These are phyloP conservation scores for Brachyhypopomus occidentalis DNA, from an alignment of 2,113 vertebrate genomes.

Conservation along the genomic window DNA sequence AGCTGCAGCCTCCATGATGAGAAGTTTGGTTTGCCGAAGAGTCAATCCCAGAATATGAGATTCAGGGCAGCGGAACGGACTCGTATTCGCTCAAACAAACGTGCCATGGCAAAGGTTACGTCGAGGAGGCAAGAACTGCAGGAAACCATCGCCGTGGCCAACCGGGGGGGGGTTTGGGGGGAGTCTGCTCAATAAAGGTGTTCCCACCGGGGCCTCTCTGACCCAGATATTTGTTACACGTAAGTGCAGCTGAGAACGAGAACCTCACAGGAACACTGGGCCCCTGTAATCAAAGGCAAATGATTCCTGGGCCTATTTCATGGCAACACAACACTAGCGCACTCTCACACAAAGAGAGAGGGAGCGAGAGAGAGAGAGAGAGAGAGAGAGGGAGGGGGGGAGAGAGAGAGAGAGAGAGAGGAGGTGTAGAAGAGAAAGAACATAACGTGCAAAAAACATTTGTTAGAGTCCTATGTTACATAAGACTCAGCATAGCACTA, in stretches of 20 bases:
- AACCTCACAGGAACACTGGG: constrained; percentile 37
- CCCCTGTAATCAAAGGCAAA: constrained; percentile 38
- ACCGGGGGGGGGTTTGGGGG: too few species aligned
- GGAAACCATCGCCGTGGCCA: constrained; percentile 27
- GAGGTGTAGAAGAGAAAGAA: neutral
- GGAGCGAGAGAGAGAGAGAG: neutral
- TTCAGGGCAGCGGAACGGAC: constrained; percentile 22
- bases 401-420: neutral
- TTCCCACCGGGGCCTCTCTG: constrained; percentile 29
- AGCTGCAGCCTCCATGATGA: neutral
- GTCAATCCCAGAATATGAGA: constrained; percentile 32
- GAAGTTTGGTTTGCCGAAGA: neutral
- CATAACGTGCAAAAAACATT: too few species aligned
- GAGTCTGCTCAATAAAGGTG: constrained; percentile 11
- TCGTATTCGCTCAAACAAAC: constrained; percentile 34
- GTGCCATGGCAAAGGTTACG: neutral
- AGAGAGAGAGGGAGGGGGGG: neutral
- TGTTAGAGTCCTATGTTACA: too few species aligned
- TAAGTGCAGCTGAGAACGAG: constrained; percentile 13
- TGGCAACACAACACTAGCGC: constrained; percentile 13
- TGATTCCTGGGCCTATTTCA: constrained; percentile 17
- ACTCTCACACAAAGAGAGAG: neutral
- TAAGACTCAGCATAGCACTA: too few species aligned
- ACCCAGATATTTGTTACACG: constrained; percentile 37
- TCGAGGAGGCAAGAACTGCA: constrained; percentile 21